Evolutionary conservation across 2,797 vertebrate species (phyloP).

Genomic region (Amniataba percoides): DNA sequence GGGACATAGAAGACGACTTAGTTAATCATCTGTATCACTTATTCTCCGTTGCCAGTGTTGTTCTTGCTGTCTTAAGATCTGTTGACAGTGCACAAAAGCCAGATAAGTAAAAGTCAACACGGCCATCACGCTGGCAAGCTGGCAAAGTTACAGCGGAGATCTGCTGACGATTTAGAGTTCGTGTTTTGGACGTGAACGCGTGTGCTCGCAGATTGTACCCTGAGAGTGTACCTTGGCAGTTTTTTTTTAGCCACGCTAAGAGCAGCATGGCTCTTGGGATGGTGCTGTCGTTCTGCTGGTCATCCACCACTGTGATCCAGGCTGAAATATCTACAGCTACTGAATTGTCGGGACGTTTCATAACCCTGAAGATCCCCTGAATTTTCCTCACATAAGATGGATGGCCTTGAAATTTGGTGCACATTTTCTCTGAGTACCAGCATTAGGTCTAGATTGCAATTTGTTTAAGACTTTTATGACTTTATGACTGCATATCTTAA

Average conservation of each 20-base stretch:
- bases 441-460: not conserved
- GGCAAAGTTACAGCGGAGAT: conserved; percentile 28
- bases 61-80: conserved; percentile 19
- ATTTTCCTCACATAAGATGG: not conserved
- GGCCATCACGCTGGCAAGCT: conserved; percentile 30
- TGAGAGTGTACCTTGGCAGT: not conserved
- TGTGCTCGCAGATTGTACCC: conserved; percentile 22
- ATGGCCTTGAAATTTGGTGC: not conserved
- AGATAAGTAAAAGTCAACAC: conserved; percentile 41
- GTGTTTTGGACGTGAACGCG: conserved; percentile 13
- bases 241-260: not conserved
- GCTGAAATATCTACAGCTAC: not conserved
- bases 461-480: not conserved
- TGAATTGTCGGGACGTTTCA: not conserved
- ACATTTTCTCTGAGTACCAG: not conserved
- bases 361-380: not conserved
- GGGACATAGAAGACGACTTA: not conserved
- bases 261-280: not conserved
- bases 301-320: not conserved
- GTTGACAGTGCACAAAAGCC: conserved; percentile 35
- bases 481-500: not conserved
- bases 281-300: not conserved
- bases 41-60: not conserved
- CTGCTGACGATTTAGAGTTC: conserved; percentile 29
- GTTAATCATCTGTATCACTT: not conserved